These are phyloP conservation scores for Craseonycteris thonglongyai DNA, from an alignment of 2,113 vertebrate species.

Conservation along the genomic window DNA sequence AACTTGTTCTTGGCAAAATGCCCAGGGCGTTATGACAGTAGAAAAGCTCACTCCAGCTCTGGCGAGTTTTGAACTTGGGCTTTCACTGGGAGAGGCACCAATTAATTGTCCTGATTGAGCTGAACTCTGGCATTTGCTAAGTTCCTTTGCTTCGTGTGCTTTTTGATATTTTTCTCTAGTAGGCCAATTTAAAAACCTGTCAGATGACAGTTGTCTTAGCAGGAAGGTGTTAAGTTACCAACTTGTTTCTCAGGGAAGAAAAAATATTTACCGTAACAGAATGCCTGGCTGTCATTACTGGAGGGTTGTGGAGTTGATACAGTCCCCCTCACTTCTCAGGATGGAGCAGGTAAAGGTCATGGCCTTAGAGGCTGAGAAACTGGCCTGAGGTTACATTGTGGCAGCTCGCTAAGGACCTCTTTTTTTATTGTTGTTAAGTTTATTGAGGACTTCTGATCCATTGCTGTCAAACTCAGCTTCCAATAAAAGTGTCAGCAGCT, in stretches of 20 bases:
- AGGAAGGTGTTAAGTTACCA: not conserved
- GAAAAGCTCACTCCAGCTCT: not conserved
- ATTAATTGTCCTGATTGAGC: rapidly evolving
- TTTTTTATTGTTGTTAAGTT: too few species aligned
- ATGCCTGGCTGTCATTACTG: not conserved
- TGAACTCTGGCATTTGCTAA: rapidly evolving
- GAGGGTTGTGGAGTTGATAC: not conserved
- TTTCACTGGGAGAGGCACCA: not conserved
- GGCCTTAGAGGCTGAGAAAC: not conserved
- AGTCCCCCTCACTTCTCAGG: not conserved
- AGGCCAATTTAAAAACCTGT: not conserved
- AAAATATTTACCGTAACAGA: not conserved
- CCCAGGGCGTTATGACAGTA: not conserved
- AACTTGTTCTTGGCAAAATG: not conserved
- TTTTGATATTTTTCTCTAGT: not conserved
- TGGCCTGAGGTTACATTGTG: rapidly evolving
- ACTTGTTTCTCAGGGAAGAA: not conserved
- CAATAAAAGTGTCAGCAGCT: not conserved
- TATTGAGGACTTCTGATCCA: rapidly evolving
- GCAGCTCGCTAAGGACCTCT: not conserved
- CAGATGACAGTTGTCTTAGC: not conserved
- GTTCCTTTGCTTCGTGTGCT: not conserved
- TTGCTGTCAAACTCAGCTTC: not conserved
- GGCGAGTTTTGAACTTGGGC: not conserved
- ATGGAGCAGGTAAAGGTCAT: not conserved